Base-by-base conservation (phyloP, 2,113 vertebrate genomes). In the Pycnonotus jocosus region DNA sequence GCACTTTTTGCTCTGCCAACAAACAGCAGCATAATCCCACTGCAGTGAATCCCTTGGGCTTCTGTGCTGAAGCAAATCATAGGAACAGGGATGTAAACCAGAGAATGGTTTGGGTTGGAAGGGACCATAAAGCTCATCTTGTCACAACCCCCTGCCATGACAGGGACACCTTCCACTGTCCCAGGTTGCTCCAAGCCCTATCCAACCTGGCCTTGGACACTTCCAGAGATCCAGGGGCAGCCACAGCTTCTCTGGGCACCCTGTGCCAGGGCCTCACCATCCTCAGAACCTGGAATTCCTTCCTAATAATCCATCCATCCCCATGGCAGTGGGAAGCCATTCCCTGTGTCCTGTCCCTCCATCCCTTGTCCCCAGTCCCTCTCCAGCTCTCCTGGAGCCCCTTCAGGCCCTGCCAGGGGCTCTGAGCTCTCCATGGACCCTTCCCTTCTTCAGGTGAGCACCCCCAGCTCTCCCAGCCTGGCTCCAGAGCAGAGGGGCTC, bases 211-310 rank as follows among this genome's bases (percentile, higher is more conserved):
- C 13, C 47, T 61, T 0, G 54, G 1, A 9, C 20, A 47, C 3
- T 40, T 0, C 14, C 70, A 82, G 54, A 21, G 40, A 35, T 69
- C 24, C 70, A 85, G 70, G n/a, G 5, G 8, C n/a, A 76, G 30
- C 47, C 62, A 19, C 47, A 76, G 30, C 40, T 61, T 1, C n/a
- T 61, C 62, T 80, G 66, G 21, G 9, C 3, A 64, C 1, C 57
- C 21, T 60, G 11, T n/a, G 53, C n/a, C 45, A 38, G 33, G 7
- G 6, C 5, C 24, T 74, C 0, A 0, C 14, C 2, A 15, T 11
- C 69, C 16, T 68, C n/a, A 0, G 3, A 82, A 24, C 0, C 1
- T 27, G 0, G 1, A 47, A 47, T 69, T 68, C 6, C 28, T 40
- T 82, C 62, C 14, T 30, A 61, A 5, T 23, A 1, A 61, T 15